Conservation (phyloP, 2,113 vertebrate genomes). For the Hippocampus comes region DNA sequence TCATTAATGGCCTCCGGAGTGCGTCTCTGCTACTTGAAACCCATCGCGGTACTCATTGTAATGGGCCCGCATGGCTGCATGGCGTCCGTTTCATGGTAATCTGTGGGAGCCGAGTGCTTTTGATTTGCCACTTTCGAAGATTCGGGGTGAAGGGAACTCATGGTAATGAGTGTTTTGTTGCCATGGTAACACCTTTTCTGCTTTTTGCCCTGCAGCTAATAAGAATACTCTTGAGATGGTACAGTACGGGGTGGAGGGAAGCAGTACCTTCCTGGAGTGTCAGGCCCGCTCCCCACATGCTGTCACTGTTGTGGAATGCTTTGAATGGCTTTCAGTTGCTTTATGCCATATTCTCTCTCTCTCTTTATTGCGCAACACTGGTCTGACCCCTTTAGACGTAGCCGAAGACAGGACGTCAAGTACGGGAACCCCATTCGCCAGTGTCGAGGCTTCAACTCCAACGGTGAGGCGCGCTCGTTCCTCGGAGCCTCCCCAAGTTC, state of each 20-base stretch:
- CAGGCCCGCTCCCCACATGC: constrained; percentile 93
- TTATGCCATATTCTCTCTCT: constrained; percentile 43
- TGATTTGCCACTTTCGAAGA: constrained; percentile 33
- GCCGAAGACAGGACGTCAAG: constrained; percentile 80
- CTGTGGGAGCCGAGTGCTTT: constrained; percentile 5
- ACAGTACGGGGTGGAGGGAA: constrained; percentile 94
- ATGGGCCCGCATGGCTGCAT: constrained; percentile 6
- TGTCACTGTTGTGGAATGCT: constrained; percentile 60
- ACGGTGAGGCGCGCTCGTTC: constrained; percentile 56
- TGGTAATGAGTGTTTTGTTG: constrained; percentile 46
- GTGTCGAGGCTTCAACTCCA: constrained; percentile 80
- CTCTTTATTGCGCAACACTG: constrained; percentile 61
- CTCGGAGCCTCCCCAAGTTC: background rate
- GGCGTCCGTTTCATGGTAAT: constrained; percentile 12
- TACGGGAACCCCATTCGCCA: constrained; percentile 82
- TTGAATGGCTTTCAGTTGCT: constrained; percentile 64
- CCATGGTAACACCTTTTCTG: constrained; percentile 34
- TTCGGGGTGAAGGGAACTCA: constrained; percentile 21
- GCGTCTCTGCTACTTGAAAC: background rate
- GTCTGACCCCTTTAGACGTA: constrained; percentile 76
- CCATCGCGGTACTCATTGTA: background rate
- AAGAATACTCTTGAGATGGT: constrained; percentile 87
- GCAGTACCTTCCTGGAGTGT: constrained; percentile 94
- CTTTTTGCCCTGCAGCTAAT: constrained; percentile 76
- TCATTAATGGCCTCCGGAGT: background rate